Conservation (phyloP, 1,140 invertebrate genomes). For the Meloidogyne exigua region DNA sequence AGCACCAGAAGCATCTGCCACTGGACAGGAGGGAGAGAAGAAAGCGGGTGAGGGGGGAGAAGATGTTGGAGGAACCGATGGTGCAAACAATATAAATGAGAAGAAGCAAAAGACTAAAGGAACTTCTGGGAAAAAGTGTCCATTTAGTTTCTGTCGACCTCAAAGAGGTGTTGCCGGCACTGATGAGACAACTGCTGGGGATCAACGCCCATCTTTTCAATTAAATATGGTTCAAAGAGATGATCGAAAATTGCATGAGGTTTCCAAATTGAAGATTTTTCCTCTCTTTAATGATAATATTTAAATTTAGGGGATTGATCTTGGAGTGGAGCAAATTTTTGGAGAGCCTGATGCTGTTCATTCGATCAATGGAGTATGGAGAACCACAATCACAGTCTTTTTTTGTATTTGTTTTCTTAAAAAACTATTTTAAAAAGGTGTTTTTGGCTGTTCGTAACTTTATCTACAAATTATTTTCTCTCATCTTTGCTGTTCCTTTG, state of each 20-base stretch:
- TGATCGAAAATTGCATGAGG: slow-evolving; percentile 33
- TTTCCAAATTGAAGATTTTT: not conserved
- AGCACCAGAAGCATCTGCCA: not conserved
- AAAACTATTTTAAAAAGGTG: not conserved
- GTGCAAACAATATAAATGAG: slow-evolving; percentile 16
- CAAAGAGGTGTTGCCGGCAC: not conserved
- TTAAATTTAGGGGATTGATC: slow-evolving; percentile 48
- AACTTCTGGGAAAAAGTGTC: slow-evolving; percentile 1
- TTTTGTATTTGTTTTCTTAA: slow-evolving; percentile 63
- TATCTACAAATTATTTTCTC: slow-evolving; percentile 58
- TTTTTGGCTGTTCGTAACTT: slow-evolving; percentile 11
- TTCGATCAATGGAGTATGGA: slow-evolving; percentile 66
- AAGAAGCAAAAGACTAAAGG: slow-evolving; percentile 12
- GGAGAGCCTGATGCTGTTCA: slow-evolving; percentile 67
- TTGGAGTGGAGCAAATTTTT: slow-evolving; percentile 67
- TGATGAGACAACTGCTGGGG: not conserved
- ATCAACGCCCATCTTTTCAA: slow-evolving; percentile 4
- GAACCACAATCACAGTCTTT: slow-evolving; percentile 65
- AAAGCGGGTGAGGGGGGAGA: not conserved
- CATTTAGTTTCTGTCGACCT: slow-evolving; percentile 12
- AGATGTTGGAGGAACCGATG: not conserved
- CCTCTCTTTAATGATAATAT: not conserved
- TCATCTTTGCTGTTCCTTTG: slow-evolving; percentile 28
- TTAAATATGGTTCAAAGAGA: slow-evolving; percentile 36
- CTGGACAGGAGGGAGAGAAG: not conserved